Conservation (phyloP, 30 jellyfish, hydroid and myxozoan genomes). For the Euphysa ruthae region DNA sequence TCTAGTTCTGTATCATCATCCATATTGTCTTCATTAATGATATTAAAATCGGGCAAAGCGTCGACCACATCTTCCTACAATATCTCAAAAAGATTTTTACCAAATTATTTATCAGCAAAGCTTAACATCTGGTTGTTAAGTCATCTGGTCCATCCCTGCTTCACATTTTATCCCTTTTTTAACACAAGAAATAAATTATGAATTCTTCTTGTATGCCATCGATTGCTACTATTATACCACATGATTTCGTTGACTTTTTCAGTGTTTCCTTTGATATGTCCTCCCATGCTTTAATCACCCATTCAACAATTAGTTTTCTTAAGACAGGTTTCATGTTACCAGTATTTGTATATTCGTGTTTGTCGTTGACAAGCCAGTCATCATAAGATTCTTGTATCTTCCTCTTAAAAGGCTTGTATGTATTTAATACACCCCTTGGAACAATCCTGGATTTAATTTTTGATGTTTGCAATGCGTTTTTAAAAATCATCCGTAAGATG, state of each 20-base stretch:
- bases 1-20: too few relatives aligned
- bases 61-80: conserved; percentile 27
- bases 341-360: conserved; percentile 34
- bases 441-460: conserved; percentile 18
- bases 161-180: conserved; percentile 20
- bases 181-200: conserved; percentile 29
- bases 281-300: conserved; percentile 27
- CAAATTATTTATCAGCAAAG: conserved; percentile 4
- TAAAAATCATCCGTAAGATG: conserved; percentile 42
- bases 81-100: conserved; percentile 28
- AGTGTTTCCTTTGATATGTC: not conserved
- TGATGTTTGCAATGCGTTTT: conserved; percentile 22
- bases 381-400: conserved; percentile 37
- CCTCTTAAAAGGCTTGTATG: conserved; percentile 42
- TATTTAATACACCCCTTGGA: conserved; percentile 25
- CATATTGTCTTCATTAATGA: too few relatives aligned
- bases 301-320: conserved; percentile 12
- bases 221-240: conserved; percentile 25
- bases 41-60: conserved; percentile 25
- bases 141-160: too few relatives aligned
- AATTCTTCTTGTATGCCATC: conserved; percentile 21
- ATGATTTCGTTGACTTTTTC: conserved; percentile 26
- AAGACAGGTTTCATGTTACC: conserved; percentile 37
- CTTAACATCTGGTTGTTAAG: conserved; percentile 25
- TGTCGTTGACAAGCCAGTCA: conserved; percentile 60